Evolutionary conservation across 2,888 invertebrate species (phyloP).

Genomic region (Drosophila robusta): DNA sequence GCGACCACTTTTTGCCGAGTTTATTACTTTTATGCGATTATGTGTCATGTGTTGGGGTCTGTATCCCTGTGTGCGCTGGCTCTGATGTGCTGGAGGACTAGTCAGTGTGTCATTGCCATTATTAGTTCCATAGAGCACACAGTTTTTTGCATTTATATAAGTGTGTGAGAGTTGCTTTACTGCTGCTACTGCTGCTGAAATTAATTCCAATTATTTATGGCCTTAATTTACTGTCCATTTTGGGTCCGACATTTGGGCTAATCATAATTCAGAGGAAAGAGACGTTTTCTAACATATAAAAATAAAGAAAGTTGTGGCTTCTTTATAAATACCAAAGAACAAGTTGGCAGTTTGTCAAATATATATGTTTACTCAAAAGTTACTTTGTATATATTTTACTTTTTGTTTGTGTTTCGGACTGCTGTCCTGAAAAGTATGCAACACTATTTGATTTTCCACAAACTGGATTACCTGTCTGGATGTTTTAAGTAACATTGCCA

Average conservation of each 20-base stretch:
- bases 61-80: constrained; percentile 11
- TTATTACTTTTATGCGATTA: constrained; percentile 79
- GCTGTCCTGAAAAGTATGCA: constrained; percentile 14
- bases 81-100: constrained; percentile 21
- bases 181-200: constrained; percentile 45
- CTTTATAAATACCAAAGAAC: background rate
- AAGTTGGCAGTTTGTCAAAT: background rate
- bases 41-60: constrained; percentile 56
- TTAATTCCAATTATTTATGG: constrained; percentile 76
- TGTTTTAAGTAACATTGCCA: background rate
- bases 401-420: no score
- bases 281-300: constrained; percentile 7
- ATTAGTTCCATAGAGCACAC: constrained; percentile 50
- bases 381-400: background rate
- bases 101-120: constrained; percentile 71
- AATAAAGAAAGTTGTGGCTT: constrained; percentile 3
- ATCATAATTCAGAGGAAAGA: constrained; percentile 25
- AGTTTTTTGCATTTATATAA: background rate
- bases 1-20: constrained; percentile 67
- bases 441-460: background rate
- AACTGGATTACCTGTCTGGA: no score
- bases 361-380: background rate
- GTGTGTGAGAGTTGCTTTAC: constrained; percentile 1
- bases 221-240: constrained; percentile 33
- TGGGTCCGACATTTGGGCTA: constrained; percentile 3